phyloP scores from a whole-genome alignment of 2,113 vertebrate species.

The Rhinichthys klamathensis region DNA sequence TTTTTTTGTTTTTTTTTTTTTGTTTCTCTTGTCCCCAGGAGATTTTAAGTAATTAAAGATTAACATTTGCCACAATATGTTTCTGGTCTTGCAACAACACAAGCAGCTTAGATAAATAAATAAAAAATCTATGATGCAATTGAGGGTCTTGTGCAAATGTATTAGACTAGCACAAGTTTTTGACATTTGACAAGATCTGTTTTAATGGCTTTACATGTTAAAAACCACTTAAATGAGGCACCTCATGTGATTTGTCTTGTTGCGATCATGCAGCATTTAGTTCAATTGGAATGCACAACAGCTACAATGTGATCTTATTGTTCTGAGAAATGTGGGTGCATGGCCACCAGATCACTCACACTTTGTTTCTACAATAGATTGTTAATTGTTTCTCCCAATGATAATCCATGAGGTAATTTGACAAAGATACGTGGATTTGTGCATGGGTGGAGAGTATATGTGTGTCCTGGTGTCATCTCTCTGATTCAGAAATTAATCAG shows the following conservation, averaged over 20 bases:
- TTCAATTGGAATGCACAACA: background rate
- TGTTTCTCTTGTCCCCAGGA: background rate
- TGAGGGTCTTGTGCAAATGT: background rate
- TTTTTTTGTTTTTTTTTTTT: too few species aligned
- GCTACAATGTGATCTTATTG: background rate
- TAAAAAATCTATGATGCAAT: background rate
- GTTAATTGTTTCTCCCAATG: conserved; percentile 11
- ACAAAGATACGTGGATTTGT: background rate
- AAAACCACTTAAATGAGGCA: background rate
- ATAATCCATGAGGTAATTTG: conserved; percentile 20
- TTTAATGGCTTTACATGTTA: background rate
- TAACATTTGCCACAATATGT: background rate
- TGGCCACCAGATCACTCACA: background rate
- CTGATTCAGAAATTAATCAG: conserved; percentile 46
- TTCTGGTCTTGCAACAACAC: background rate
- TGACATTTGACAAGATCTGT: too few species aligned
- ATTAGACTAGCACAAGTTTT: background rate
- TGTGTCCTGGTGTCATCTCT: conserved; percentile 38
- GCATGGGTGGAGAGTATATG: background rate
- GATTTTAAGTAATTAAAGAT: conserved; percentile 7
- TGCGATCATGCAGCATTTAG: background rate
- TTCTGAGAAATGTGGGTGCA: conserved; percentile 1
- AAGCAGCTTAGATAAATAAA: background rate
- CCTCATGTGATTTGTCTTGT: background rate
- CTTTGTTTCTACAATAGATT: conserved; percentile 12